phyloP scores from a whole-genome alignment of 2,888 invertebrate species.

The Hirudinaria manillensis region DNA sequence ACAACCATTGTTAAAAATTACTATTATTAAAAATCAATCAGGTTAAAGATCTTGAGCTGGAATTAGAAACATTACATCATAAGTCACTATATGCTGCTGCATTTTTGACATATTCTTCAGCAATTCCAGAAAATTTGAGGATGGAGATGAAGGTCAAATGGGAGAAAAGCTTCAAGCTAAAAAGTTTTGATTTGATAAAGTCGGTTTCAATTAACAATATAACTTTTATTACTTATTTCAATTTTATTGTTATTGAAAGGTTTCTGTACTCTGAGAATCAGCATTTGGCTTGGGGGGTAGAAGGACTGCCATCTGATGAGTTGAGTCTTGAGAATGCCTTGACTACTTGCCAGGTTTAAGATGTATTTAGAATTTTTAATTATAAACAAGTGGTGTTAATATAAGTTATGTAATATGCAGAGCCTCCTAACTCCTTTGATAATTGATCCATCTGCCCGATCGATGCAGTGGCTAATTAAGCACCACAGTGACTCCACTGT shows the following conservation, averaged over 20 bases:
- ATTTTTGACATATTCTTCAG: slow-evolving; percentile 70
- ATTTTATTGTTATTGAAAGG: slow-evolving; percentile 32
- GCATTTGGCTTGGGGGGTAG: slow-evolving; percentile 76
- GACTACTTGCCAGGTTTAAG: slow-evolving; percentile 67
- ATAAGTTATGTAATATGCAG: slow-evolving; percentile 44
- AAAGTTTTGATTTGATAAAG: slow-evolving; percentile 21
- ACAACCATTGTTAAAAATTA: background rate
- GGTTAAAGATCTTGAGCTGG: slow-evolving; percentile 58
- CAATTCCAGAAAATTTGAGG: slow-evolving; percentile 67
- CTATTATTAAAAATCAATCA: slow-evolving; percentile 39
- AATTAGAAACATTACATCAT: slow-evolving; percentile 63
- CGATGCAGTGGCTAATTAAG: slow-evolving; percentile 72
- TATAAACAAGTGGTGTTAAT: background rate
- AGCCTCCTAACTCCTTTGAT: slow-evolving; percentile 67
- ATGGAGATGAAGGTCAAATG: slow-evolving; percentile 57
- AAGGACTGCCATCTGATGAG: slow-evolving; percentile 74
- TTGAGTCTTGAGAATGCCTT: slow-evolving; percentile 76
- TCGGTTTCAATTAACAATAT: background rate
- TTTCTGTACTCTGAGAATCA: slow-evolving; percentile 68
- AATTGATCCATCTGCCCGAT: slow-evolving; percentile 81
- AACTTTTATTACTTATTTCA: background rate
- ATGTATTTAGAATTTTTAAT: background rate
- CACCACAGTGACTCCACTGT: slow-evolving; percentile 65
- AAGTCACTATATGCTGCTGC: slow-evolving; percentile 70
- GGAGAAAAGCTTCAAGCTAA: slow-evolving; percentile 46